Evolutionary conservation across 2,797 vertebrate genomes (phyloP).

Genomic region (Eospalax fontanierii): DNA sequence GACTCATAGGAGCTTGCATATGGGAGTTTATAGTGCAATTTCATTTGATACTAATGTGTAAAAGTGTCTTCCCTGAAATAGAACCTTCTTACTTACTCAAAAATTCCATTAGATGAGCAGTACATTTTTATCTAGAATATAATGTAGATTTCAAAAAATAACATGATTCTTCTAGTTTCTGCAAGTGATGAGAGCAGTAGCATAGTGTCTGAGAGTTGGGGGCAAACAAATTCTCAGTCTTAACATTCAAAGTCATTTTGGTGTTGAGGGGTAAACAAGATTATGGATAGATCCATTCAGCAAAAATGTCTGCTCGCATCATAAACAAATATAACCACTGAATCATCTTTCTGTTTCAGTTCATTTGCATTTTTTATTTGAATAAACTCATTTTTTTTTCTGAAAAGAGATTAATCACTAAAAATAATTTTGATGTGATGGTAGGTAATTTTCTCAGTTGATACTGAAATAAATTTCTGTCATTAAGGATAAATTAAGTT

Average conservation of each 20-base stretch:
- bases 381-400: background rate
- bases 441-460: background rate
- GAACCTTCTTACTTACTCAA: background rate
- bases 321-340: background rate
- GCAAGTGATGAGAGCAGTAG: background rate
- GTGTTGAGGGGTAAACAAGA: background rate
- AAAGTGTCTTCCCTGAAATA: conserved; percentile 9
- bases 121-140: background rate
- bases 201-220: background rate
- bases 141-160: background rate
- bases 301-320: background rate
- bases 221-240: background rate
- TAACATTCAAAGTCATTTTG: background rate
- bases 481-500: background rate
- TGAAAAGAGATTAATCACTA: background rate
- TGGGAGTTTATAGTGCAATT: background rate
- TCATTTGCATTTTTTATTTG: conserved; percentile 15
- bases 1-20: background rate
- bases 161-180: background rate
- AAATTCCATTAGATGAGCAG: background rate
- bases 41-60: background rate
- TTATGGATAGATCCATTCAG: background rate
- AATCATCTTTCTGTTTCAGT: background rate
- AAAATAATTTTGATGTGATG: background rate
- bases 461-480: background rate